phyloP scores from a whole-genome alignment of 2,888 invertebrate species.

The Lasioglossum pauxillum region DNA sequence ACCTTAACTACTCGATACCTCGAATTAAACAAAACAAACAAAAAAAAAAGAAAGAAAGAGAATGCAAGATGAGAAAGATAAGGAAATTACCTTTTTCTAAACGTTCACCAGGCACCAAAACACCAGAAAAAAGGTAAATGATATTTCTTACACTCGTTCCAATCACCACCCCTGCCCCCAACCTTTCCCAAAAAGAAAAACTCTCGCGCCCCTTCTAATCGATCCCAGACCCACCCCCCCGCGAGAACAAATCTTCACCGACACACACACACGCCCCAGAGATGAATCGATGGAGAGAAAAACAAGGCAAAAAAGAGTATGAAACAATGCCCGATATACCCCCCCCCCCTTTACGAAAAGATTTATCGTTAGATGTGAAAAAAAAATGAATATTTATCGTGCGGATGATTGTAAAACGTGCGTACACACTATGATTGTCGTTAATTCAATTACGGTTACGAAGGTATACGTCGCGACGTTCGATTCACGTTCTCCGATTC shows the following conservation, averaged over 20 bases:
- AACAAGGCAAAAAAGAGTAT: slow-evolving; percentile 23
- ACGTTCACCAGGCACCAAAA: slow-evolving; percentile 77
- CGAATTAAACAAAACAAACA: slow-evolving; percentile 49
- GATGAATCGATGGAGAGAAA: slow-evolving; percentile 36
- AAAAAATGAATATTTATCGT: slow-evolving; percentile 81
- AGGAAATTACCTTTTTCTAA: slow-evolving; percentile 72
- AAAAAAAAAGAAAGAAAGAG: not conserved
- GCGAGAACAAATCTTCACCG: slow-evolving; percentile 53
- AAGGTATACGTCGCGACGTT: slow-evolving; percentile 77
- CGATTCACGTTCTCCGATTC: slow-evolving; percentile 53
- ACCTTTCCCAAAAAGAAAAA: not conserved
- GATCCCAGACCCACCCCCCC: slow-evolving; percentile 19
- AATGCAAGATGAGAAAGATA: not conserved
- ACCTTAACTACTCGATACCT: slow-evolving; percentile 74
- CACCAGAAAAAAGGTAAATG: slow-evolving; percentile 41
- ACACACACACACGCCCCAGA: slow-evolving; percentile 41
- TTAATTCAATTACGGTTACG: slow-evolving; percentile 81
- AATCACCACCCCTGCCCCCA: slow-evolving; percentile 39
- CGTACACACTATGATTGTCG: slow-evolving; percentile 81
- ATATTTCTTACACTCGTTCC: slow-evolving; percentile 69
- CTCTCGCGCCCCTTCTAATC: slow-evolving; percentile 17
- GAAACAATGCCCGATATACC: slow-evolving; percentile 55
- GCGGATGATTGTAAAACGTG: slow-evolving; percentile 78
- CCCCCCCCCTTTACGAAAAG: slow-evolving; percentile 62
- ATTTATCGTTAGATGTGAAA: slow-evolving; percentile 84